Conservation (phyloP, 2,888 invertebrate genomes). For the Pasiphila rectangulata region DNA sequence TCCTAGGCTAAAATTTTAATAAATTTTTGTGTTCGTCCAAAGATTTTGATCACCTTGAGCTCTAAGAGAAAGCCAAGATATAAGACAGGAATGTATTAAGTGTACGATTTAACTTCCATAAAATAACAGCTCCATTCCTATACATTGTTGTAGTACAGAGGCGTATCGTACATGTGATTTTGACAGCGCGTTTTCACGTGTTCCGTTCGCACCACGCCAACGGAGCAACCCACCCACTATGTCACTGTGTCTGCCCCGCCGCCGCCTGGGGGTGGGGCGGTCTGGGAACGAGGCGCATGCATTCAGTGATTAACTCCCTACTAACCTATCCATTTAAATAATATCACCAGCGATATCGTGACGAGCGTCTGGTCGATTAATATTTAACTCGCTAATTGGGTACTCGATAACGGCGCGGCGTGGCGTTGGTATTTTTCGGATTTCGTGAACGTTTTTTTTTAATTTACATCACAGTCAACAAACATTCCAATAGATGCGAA, state of each 20-base stretch:
- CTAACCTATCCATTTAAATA: slow-evolving; percentile 31
- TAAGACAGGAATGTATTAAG: too few species aligned
- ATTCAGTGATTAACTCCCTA: slow-evolving; percentile 28
- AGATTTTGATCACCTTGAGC: too few species aligned
- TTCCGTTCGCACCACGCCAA: not conserved
- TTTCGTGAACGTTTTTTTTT: slow-evolving; percentile 1
- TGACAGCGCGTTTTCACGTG: not conserved
- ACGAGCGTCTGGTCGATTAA: slow-evolving; percentile 17
- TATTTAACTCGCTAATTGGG: slow-evolving; percentile 22
- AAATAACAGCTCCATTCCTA: too few species aligned
- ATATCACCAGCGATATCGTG: slow-evolving; percentile 23
- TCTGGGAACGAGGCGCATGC: slow-evolving; percentile 19
- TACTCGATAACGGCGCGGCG: slow-evolving; percentile 8
- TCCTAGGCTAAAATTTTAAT: too few species aligned
- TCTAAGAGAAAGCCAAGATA: too few species aligned
- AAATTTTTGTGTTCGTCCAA: too few species aligned
- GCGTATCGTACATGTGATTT: too few species aligned
- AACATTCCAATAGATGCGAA: too few species aligned
- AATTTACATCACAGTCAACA: too few species aligned
- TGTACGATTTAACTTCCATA: too few species aligned
- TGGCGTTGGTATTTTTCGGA: not conserved
- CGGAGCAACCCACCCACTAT: not conserved
- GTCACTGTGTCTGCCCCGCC: slow-evolving; percentile 1
- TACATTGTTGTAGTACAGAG: too few species aligned
- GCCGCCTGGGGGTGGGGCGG: too few species aligned